Evolutionary conservation across 2,888 invertebrate species (phyloP).

Genomic region (Drosophila borealis): DNA sequence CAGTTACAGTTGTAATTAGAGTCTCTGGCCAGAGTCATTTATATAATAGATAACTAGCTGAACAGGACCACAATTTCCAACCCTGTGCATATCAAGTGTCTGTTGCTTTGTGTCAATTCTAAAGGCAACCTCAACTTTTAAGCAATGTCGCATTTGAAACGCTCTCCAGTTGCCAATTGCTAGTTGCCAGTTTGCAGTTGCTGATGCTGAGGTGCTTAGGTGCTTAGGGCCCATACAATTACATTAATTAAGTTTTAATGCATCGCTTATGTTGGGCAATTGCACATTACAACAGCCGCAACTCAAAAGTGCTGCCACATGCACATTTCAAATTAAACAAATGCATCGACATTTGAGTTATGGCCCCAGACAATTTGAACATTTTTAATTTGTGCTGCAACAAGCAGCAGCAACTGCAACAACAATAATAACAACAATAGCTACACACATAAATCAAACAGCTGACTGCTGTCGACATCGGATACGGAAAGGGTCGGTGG

Average conservation of each 20-base stretch:
- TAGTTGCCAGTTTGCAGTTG: not conserved
- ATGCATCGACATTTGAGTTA: conserved; percentile 77
- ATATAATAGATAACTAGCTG: conserved; percentile 12
- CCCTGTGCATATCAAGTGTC: conserved; percentile 7
- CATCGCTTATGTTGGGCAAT: conserved; percentile 50
- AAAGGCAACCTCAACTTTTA: conserved; percentile 27
- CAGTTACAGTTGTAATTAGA: conserved; percentile 10
- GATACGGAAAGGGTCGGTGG: conserved; percentile 31
- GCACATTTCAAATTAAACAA: conserved; percentile 71
- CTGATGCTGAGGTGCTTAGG: not conserved
- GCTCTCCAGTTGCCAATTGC: conserved; percentile 12
- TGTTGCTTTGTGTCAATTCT: conserved; percentile 30
- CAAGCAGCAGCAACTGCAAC: conserved; percentile 30
- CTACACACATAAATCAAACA: conserved; percentile 70
- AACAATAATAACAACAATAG: conserved; percentile 17
- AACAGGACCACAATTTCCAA: conserved; percentile 20
- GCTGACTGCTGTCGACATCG: conserved; percentile 73
- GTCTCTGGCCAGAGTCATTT: conserved; percentile 9
- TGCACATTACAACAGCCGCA: conserved; percentile 26
- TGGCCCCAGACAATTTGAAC: conserved; percentile 64
- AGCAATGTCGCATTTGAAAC: conserved; percentile 26
- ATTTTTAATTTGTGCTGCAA: conserved; percentile 71
- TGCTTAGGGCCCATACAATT: conserved; percentile 36
- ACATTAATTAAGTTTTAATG: conserved; percentile 60
- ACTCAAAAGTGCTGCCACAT: conserved; percentile 65